These are phyloP conservation scores for Etheostoma cragini DNA, from an alignment of 2,113 vertebrate genomes.

Conservation along the genomic window DNA sequence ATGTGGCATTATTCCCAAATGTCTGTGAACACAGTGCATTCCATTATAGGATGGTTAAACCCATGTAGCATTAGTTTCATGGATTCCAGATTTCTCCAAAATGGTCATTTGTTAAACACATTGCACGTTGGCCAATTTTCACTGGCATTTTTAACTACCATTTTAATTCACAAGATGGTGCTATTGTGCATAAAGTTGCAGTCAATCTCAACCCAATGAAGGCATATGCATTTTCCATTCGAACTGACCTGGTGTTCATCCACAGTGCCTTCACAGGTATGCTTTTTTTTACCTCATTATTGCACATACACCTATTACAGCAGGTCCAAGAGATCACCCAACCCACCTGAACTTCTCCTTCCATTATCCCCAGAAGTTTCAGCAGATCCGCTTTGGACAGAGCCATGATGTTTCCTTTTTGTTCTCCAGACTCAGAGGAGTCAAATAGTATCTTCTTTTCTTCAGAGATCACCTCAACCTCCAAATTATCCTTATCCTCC, in stretches of 20 bases:
- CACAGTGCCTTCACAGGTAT: background rate
- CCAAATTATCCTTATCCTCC: slow-evolving; percentile 86
- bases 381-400: slow-evolving; percentile 92
- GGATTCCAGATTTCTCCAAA: background rate
- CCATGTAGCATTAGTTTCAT: background rate
- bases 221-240: background rate
- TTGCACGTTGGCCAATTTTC: background rate
- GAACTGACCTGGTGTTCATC: background rate
- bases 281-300: background rate
- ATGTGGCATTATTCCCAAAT: background rate
- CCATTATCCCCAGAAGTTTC: slow-evolving; percentile 95
- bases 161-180: slow-evolving; percentile 70
- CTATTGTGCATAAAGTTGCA: slow-evolving; percentile 50
- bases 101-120: background rate
- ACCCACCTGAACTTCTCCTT: slow-evolving; percentile 95
- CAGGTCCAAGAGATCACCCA: background rate
- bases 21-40: background rate
- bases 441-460: slow-evolving; percentile 86
- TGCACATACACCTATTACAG: background rate
- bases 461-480: slow-evolving; percentile 85
- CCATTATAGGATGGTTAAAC: background rate
- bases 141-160: slow-evolving; percentile 15
- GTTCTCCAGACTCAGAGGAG: slow-evolving; percentile 78
- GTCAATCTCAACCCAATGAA: background rate
- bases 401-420: slow-evolving; percentile 85